Conservation (phyloP, 2,888 invertebrate genomes). For the Dryadula phaetusa region DNA sequence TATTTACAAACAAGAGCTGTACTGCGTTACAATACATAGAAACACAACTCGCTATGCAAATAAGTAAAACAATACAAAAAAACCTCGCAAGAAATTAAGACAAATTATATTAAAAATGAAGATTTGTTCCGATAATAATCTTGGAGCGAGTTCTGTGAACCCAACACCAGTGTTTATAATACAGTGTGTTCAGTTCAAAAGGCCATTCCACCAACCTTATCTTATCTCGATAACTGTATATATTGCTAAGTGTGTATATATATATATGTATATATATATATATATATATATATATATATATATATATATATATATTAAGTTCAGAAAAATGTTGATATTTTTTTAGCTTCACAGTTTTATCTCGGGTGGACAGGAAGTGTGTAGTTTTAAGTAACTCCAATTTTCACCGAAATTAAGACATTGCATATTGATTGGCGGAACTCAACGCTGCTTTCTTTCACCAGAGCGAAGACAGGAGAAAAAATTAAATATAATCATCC, state of each 20-base stretch:
- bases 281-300: not conserved
- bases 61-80: not conserved
- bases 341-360: not conserved
- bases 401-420: too few species aligned
- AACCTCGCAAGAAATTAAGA: not conserved
- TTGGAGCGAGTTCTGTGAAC: conserved; percentile 18
- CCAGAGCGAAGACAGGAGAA: too few species aligned
- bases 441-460: not conserved
- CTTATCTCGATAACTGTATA: conserved; percentile 12
- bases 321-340: too few species aligned
- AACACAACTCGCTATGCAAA: conserved; percentile 8
- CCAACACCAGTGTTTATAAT: conserved; percentile 17
- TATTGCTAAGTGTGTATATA: not conserved
- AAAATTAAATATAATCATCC: too few species aligned
- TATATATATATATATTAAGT: not conserved
- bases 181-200: not conserved
- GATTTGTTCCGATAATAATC: conserved; percentile 24
- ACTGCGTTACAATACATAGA: too few species aligned
- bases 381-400: too few species aligned
- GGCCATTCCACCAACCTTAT: conserved; percentile 11
- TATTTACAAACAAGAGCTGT: too few species aligned
- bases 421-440: not conserved
- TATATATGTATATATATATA: not conserved
- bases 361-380: too few species aligned
- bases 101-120: conserved; percentile 18